These are phyloP conservation scores for Elaphurus davidianus DNA, from an alignment of 2,113 vertebrate species.

Conservation along the genomic window DNA sequence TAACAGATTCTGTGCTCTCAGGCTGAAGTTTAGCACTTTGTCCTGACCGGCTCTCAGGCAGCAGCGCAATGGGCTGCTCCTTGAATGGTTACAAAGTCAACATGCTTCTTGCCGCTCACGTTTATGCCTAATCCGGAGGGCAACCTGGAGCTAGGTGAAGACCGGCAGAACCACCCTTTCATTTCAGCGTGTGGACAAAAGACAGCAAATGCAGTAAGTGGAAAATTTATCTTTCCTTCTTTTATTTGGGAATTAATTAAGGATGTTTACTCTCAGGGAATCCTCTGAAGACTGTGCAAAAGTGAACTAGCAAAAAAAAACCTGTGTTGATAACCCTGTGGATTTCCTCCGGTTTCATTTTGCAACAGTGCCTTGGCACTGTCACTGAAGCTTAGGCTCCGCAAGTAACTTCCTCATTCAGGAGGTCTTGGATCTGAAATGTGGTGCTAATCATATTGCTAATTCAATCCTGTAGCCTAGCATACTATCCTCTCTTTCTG, in stretches of 20 bases:
- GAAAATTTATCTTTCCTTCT: constrained; percentile 69
- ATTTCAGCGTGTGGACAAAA: constrained; percentile 75
- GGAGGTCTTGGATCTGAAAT: constrained; percentile 64
- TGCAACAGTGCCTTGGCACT: constrained; percentile 57
- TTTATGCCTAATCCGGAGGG: constrained; percentile 75
- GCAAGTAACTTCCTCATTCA: constrained; percentile 48
- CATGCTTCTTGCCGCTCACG: constrained; percentile 63
- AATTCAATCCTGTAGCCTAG: constrained; percentile 54
- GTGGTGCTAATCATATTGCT: constrained; percentile 46
- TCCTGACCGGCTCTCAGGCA: constrained; percentile 76
- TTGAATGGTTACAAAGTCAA: constrained; percentile 71
- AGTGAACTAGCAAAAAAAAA: constrained; percentile 74
- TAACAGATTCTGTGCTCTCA: constrained; percentile 78
- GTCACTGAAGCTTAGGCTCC: constrained; percentile 56
- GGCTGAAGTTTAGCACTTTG: constrained; percentile 78
- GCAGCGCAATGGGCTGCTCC: constrained; percentile 74
- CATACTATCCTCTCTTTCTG: constrained; percentile 27
- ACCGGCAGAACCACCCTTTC: constrained; percentile 48
- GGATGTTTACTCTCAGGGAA: constrained; percentile 80
- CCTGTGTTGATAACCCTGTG: constrained; percentile 69
- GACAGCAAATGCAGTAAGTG: constrained; percentile 80
- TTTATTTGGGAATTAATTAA: constrained; percentile 81
- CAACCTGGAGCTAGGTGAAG: constrained; percentile 81
- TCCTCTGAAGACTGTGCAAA: constrained; percentile 75
- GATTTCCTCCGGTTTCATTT: constrained; percentile 72